A percentile compares a stretch with the other conserved stretches of the same genome.
Evolutionary conservation across 1,140 invertebrate species (phyloP).

Genomic region (Euura saliciscinereae): DNA sequence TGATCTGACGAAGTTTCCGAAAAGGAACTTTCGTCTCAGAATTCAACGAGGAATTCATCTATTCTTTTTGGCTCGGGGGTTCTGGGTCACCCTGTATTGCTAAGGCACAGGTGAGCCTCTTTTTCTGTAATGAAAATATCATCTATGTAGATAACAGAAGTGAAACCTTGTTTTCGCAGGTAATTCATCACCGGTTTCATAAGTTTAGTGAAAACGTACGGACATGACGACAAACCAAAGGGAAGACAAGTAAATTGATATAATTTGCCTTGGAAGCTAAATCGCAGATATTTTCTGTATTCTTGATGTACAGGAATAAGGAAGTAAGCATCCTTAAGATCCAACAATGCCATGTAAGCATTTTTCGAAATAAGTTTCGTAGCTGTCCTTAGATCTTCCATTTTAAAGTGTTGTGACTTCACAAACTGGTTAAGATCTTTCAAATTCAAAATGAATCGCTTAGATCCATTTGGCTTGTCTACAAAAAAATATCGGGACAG

Average conservation of each 20-base stretch:
- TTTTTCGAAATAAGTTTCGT: constrained; percentile 1
- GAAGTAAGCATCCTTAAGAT: constrained; percentile 16
- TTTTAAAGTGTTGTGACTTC: constrained; percentile 29
- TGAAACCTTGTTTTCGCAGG: constrained; percentile 24
- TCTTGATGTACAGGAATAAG: neutral
- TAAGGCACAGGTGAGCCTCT: no score
- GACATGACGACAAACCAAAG: constrained; percentile 25
- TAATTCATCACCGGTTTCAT: constrained; percentile 27
- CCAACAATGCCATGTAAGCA: constrained; percentile 21
- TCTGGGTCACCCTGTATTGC: no score
- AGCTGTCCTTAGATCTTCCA: constrained; percentile 30
- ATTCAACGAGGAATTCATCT: neutral
- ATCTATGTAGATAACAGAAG: constrained; percentile 27
- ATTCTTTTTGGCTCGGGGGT: neutral
- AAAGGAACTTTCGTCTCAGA: constrained; percentile 21
- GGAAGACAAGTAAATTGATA: constrained; percentile 35
- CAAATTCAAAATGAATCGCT: constrained; percentile 9
- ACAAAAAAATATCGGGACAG: constrained; percentile 41
- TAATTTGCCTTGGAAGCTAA: constrained; percentile 25
- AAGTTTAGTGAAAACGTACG: constrained; percentile 26
- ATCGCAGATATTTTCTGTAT: constrained; percentile 28
- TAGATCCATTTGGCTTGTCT: constrained; percentile 9
- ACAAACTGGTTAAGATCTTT: constrained; percentile 32
- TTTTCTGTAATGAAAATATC: constrained; percentile 25
- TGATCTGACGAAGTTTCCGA: no score